Percentiles rank a stretch among this genome's conserved stretches.
Conservation (phyloP, 2,888 invertebrate genomes). For the Fissipunctia ypsillon region DNA sequence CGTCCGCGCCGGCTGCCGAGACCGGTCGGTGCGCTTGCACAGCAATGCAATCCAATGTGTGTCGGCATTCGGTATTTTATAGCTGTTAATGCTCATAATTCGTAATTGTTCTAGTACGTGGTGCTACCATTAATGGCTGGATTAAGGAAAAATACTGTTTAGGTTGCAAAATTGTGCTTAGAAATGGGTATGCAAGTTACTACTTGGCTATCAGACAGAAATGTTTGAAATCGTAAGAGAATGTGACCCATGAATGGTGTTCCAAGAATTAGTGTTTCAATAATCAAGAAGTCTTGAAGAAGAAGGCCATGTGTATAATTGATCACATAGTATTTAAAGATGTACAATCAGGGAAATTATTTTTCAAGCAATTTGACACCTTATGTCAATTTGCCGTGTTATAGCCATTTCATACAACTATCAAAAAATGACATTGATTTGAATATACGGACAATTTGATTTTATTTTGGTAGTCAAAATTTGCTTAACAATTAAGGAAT, state of each 20-base stretch:
- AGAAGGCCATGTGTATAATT: too few species aligned
- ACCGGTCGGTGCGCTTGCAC: slow-evolving; percentile 52
- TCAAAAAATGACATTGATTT: too few species aligned
- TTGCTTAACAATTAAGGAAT: too few species aligned
- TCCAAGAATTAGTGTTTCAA: too few species aligned
- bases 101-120: slow-evolving; percentile 40
- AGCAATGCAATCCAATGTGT: slow-evolving; percentile 51
- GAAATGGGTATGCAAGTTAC: neutral
- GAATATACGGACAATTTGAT: too few species aligned
- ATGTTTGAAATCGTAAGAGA: neutral
- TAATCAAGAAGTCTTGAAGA: too few species aligned
- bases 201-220: neutral
- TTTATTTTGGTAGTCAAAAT: too few species aligned
- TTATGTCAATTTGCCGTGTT: too few species aligned
- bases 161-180: slow-evolving; percentile 19
- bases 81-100: slow-evolving; percentile 34
- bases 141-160: slow-evolving; percentile 15
- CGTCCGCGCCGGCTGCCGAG: slow-evolving; percentile 35
- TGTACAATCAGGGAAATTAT: too few species aligned
- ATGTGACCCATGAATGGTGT: neutral
- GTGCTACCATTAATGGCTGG: neutral
- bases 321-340: too few species aligned
- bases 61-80: slow-evolving; percentile 34
- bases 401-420: too few species aligned
- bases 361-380: too few species aligned